Base-by-base conservation (phyloP, 2,888 invertebrate genomes). In the Microdon myrmicae region DNA sequence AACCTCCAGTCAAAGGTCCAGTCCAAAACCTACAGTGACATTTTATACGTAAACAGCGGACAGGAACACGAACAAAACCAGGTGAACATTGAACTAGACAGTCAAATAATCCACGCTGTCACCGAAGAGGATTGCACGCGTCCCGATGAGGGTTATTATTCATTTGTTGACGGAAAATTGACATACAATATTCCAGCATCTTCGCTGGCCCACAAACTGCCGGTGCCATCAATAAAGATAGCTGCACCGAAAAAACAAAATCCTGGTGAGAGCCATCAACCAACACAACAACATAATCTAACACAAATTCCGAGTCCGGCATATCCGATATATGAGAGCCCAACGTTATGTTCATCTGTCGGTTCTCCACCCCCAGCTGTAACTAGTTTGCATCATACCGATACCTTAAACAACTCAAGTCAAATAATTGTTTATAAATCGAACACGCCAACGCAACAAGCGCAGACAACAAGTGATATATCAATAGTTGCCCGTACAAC, bases 271-370 rank as follows among this genome's bases (percentile, higher is more conserved):
- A 44, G 41, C 37, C 67, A 55, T 25, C 59, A 59, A 23, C 37
- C 59, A 10, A 28, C 44, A 35, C 70, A 73, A 17, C 71, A 71
- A 13, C 75, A 77, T 35, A 72, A 70, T 16, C 72, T 74, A 43
- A 70, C 68, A 23, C 89, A 89, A 78, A 88, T 87, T 17, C 87
- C 88, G 70, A 89, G 89, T 80, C 90, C 90, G 35, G 89, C 88
- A 47, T 92, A 92, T 81, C 91, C 91, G 26, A 86, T 90, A 84
- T 92, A 92, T 77, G 89, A 91, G 76, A 91, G 90, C 79, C 91
- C 92, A 22, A 74, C 77, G 23, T 56, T 77, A 22, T 76, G 77
- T 60, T 78, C 77, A 20, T 74, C 78, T 26, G 77, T 73, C 26
- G 77, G 75, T 37, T 77, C 77, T 23, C 74, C 74, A 22, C 70